Conservation (phyloP, 1,140 invertebrate species). For the Bombus vancouverensis region DNA sequence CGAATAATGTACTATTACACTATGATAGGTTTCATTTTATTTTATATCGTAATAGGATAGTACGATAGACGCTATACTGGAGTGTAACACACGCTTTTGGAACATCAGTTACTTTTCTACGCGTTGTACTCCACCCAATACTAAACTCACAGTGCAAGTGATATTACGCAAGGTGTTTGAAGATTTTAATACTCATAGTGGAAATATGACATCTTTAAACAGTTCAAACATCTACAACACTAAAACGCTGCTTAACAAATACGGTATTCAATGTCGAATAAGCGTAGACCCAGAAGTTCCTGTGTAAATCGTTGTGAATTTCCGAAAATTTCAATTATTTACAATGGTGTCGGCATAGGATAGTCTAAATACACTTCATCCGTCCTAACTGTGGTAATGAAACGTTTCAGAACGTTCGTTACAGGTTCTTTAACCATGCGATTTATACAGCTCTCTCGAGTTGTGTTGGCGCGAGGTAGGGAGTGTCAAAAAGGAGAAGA, state of each 20-base stretch:
- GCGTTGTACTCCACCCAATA: background rate
- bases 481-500: conserved; percentile 2
- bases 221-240: too few relatives aligned
- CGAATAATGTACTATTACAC: background rate
- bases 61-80: too few relatives aligned
- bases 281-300: background rate
- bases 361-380: too few relatives aligned
- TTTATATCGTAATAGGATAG: background rate
- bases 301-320: background rate
- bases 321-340: background rate
- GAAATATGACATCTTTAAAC: too few relatives aligned
- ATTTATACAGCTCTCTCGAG: background rate
- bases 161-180: background rate
- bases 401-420: background rate
- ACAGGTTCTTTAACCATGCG: background rate
- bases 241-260: background rate
- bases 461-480: background rate
- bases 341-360: too few relatives aligned
- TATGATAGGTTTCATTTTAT: background rate
- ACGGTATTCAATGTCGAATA: background rate
- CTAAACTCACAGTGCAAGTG: background rate
- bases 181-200: background rate
- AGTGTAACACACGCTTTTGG: too few relatives aligned
- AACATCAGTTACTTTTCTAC: background rate
- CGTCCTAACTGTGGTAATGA: background rate